Percentiles rank a stretch among this genome's conserved stretches.
Evolutionary conservation across 2,113 vertebrate genomes (phyloP).

Genomic region (Ahaetulla prasina): DNA sequence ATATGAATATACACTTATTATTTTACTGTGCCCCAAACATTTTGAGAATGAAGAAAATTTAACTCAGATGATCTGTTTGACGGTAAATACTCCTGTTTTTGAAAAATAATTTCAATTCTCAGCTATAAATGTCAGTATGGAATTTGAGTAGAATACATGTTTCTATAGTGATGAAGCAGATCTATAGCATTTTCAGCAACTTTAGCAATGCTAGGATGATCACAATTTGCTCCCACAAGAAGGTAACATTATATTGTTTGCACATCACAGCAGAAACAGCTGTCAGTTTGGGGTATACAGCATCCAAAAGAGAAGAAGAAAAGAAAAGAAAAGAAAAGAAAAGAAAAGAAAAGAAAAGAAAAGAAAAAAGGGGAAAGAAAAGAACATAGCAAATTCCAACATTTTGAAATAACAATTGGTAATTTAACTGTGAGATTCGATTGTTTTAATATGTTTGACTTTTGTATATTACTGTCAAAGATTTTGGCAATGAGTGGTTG

Average conservation of each 20-base stretch:
- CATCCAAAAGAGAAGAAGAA: not conserved
- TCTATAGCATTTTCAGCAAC: not conserved
- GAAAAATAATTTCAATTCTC: not conserved
- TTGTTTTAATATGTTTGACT: not conserved
- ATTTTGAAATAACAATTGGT: not conserved
- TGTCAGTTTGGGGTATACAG: not conserved
- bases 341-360: no score
- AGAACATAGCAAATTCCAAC: not conserved
- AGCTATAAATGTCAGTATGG: not conserved
- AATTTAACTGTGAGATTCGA: not conserved
- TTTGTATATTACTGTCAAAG: not conserved
- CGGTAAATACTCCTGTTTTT: not conserved
- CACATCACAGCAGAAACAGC: not conserved
- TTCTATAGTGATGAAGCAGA: not conserved
- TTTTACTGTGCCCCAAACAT: not conserved
- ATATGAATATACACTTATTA: not conserved
- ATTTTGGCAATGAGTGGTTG: not conserved
- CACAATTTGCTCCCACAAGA: not conserved
- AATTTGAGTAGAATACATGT: not conserved
- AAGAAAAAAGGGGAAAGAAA: not conserved
- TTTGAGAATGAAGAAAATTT: not conserved
- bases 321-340: not conserved
- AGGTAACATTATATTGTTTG: not conserved
- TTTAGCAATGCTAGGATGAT: not conserved
- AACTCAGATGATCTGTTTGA: not conserved